Base-by-base conservation (phyloP, 2,888 invertebrate genomes). In the Clusia tigrina region DNA sequence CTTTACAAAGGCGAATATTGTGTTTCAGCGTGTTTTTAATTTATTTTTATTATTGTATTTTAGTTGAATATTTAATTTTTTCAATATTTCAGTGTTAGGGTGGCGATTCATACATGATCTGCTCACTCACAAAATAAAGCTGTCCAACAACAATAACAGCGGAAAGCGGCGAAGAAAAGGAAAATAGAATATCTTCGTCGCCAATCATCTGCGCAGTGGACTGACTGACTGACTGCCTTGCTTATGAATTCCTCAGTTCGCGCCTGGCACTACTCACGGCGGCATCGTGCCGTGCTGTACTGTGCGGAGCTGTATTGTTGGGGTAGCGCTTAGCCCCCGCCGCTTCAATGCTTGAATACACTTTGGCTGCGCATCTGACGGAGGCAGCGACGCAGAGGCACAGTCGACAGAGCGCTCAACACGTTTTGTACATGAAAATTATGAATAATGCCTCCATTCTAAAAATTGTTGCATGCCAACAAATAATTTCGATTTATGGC, bases 41-140 rank as follows among this genome's bases (percentile, higher is more conserved):
- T 58, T 23, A 37, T 53, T 52, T 24, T 58, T 18, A 20, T 52
- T 51, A 38, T 58, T 46, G 25, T 38, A 23, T 26, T 52, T 56
- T 55, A 51, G 26, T 52, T 55, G 54, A 52, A 67, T 65, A 73
- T 71, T 71, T 76, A 17, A 2, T 69, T 72, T 68, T 42, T 65
- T 70, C 74, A 25, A 51, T 74, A 74, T 74, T 74, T n/a, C 6
- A 48, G 48, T 20, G 48, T 48, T 48, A 42, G 42, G 42, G 48
- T 48, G 5, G 48, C 20, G 48, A 48, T 42, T 10, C 10, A n/a
- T n/a, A n/a, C n/a, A n/a, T n/a, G n/a, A n/a, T n/a, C n/a, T n/a
- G n/a, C n/a, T n/a, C n/a, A n/a, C n/a, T 10, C 3, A 17, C 42
- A 17, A 42, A n/a, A 42, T n/a, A 42, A 42, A 3, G 42, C 42